These are phyloP conservation scores for Pseudochirops corinnae DNA, from an alignment of 2,797 vertebrate species.

Conservation along the genomic window DNA sequence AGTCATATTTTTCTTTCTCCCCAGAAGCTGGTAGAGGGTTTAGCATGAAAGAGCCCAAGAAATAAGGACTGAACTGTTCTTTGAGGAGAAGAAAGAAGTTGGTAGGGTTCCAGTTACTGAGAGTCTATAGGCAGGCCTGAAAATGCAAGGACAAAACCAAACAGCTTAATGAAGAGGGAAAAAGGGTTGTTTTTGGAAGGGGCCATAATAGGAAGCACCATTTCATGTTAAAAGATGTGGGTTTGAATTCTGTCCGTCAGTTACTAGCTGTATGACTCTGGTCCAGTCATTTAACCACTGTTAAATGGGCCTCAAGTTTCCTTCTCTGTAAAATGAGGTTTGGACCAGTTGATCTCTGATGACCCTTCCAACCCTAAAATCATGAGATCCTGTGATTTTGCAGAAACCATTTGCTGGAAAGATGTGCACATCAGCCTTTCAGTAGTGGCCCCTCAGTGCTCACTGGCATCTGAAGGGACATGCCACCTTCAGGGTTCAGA, in stretches of 20 bases:
- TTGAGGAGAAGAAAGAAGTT: not conserved
- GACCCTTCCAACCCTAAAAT: not conserved
- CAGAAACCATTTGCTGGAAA: not conserved
- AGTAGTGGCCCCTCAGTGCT: not conserved
- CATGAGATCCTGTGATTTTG: not conserved
- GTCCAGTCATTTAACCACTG: not conserved
- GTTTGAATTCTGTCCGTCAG: not conserved
- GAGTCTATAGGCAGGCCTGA: not conserved
- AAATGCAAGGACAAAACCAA: not conserved
- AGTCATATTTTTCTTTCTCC: not conserved
- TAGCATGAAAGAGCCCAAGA: not conserved
- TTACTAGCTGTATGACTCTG: not conserved
- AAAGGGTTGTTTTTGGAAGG: not conserved
- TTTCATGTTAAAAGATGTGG: not conserved
- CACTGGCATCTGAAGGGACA: not conserved
- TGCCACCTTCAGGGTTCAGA: not conserved
- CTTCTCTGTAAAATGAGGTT: not conserved
- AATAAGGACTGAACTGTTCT: slow-evolving; percentile 18
- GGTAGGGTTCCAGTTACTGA: not conserved
- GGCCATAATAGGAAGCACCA: not conserved
- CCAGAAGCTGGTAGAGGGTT: not conserved
- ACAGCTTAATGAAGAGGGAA: not conserved
- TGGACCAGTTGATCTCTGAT: not conserved
- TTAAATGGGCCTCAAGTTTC: not conserved
- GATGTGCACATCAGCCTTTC: not conserved